These are phyloP conservation scores for Lacerta bilineata DNA, from an alignment of 2,797 vertebrate genomes.

Conservation along the genomic window DNA sequence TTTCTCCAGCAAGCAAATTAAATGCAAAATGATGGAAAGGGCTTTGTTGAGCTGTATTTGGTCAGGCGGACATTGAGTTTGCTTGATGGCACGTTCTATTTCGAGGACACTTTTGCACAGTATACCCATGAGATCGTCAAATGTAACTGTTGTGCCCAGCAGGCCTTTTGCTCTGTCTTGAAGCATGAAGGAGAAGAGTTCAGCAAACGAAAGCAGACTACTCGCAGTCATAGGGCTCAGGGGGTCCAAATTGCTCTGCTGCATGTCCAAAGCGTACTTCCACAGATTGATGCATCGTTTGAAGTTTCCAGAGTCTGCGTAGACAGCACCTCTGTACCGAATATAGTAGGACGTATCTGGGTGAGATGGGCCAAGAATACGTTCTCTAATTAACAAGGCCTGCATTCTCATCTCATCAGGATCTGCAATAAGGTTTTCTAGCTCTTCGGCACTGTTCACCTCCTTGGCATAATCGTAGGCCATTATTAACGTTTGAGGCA, in stretches of 20 bases:
- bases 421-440: conserved; percentile 96
- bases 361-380: conserved; percentile 96
- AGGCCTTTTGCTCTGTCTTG: conserved; percentile 97
- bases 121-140: conserved; percentile 98
- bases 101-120: conserved; percentile 96
- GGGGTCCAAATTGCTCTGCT: conserved; percentile 95
- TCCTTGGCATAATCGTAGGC: conserved; percentile 97
- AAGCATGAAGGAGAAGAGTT: conserved; percentile 99
- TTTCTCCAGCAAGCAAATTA: conserved; percentile 97
- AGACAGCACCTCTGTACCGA: conserved; percentile 96
- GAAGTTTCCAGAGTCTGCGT: conserved; percentile 98
- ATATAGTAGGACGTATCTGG: conserved; percentile 99
- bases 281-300: conserved; percentile 98
- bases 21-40: conserved; percentile 97
- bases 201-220: conserved; percentile 96
- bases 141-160: conserved; percentile 94
- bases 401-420: conserved; percentile 99
- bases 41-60: conserved; percentile 96
- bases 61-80: conserved; percentile 87
- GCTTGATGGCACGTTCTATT: conserved; percentile 94
- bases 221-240: conserved; percentile 98
- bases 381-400: conserved; percentile 94
- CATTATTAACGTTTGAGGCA: conserved; percentile 94
- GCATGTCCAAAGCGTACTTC: conserved; percentile 99
- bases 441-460: conserved; percentile 91